Conservation (phyloP, 2,113 vertebrate species). For the Dasyprocta punctata region DNA sequence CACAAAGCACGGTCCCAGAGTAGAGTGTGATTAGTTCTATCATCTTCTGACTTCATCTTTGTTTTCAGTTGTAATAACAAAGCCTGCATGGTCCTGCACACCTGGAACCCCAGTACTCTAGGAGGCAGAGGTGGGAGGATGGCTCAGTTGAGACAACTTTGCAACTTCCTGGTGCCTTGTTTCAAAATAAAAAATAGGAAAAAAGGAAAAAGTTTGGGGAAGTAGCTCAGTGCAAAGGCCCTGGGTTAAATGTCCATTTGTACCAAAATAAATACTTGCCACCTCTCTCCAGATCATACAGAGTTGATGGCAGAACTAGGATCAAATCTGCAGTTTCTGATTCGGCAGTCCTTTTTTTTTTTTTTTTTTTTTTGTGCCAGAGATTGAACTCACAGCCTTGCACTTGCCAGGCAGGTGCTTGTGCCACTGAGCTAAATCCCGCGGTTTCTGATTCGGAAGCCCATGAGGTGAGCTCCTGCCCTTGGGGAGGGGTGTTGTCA, state of each 20-base stretch:
- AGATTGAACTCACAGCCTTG: too few relatives aligned
- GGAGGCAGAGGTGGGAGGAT: background rate
- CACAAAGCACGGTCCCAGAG: too few relatives aligned
- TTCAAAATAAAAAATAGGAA: background rate
- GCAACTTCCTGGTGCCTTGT: background rate
- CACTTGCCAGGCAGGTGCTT: too few relatives aligned
- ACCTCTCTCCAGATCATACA: background rate
- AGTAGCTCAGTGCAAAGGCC: background rate
- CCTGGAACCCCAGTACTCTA: background rate
- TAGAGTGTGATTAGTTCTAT: background rate
- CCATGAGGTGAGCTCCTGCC: background rate
- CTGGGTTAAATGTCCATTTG: background rate
- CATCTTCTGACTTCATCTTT: background rate
- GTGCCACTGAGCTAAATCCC: too few relatives aligned
- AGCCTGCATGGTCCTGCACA: background rate
- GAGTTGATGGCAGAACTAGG: background rate
- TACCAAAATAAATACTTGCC: background rate
- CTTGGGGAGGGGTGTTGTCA: background rate
- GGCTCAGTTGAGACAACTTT: background rate
- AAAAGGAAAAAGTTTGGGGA: background rate
- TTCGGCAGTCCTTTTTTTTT: too few relatives aligned
- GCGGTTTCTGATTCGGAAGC: background rate
- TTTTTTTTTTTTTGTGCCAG: too few relatives aligned
- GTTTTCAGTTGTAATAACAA: background rate
- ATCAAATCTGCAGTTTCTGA: background rate